Conservation (phyloP, 2,797 vertebrate species). For the Neostethus bicornis region DNA sequence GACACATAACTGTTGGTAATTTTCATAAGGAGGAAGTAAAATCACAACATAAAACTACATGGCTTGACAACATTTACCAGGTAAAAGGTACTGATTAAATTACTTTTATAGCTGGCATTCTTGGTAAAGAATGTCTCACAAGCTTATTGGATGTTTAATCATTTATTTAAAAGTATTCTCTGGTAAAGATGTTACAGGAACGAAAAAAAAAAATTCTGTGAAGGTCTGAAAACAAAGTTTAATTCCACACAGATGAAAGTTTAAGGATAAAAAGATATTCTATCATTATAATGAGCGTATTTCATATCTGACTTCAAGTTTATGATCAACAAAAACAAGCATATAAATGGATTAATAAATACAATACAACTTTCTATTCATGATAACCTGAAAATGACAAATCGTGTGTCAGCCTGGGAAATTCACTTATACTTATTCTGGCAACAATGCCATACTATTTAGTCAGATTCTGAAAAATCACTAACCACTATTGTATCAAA, state of each 20-base stretch:
- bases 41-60: neutral
- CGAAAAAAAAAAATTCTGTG: too few relatives aligned
- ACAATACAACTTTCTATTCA: neutral
- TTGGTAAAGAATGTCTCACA: neutral
- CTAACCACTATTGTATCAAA: neutral
- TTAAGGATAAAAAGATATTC: neutral
- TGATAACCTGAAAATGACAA: neutral
- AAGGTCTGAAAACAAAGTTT: too few relatives aligned
- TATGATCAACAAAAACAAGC: neutral
- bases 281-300: neutral
- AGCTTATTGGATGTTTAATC: neutral
- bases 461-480: neutral
- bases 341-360: neutral
- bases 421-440: neutral
- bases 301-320: neutral
- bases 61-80: neutral
- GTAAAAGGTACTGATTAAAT: neutral
- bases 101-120: neutral
- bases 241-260: too few relatives aligned
- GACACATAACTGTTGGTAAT: constrained; percentile 10
- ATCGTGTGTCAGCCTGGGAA: neutral
- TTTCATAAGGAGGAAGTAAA: constrained; percentile 38
- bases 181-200: neutral
- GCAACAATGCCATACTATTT: neutral
- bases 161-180: neutral